Conservation (phyloP, 2,113 vertebrate genomes). For the Rhinichthys klamathensis region DNA sequence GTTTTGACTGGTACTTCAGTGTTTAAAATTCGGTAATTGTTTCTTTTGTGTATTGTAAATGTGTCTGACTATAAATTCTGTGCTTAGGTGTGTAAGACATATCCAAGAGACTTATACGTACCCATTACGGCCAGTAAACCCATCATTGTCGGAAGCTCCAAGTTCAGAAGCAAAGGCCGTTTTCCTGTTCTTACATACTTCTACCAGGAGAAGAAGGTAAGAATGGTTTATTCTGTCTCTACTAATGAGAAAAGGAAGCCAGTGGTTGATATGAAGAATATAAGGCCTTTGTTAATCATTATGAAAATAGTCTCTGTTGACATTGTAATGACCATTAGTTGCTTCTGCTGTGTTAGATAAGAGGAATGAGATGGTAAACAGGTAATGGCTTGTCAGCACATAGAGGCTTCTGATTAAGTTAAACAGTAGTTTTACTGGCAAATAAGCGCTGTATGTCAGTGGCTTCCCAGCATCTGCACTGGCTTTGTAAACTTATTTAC, state of each 20-base stretch:
- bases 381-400: conserved; percentile 9
- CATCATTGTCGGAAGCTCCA: conserved; percentile 96
- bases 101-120: conserved; percentile 93
- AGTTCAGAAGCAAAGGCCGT: conserved; percentile 98
- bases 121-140: conserved; percentile 91
- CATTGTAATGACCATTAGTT: background rate
- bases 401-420: background rate
- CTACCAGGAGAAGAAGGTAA: conserved; percentile 93
- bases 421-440: background rate
- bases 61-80: background rate
- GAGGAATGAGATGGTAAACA: background rate
- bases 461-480: background rate
- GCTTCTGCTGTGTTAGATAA: background rate
- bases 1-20: background rate
- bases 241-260: background rate
- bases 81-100: conserved; percentile 93
- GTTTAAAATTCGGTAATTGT: background rate
- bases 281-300: background rate
- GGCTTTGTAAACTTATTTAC: background rate
- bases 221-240: background rate
- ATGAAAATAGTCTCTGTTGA: background rate
- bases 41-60: background rate
- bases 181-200: conserved; percentile 97
- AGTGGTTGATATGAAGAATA: background rate
- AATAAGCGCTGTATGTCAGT: background rate